phyloP scores from a whole-genome alignment of 2,797 vertebrate genomes.

The Chelon labrosus region DNA sequence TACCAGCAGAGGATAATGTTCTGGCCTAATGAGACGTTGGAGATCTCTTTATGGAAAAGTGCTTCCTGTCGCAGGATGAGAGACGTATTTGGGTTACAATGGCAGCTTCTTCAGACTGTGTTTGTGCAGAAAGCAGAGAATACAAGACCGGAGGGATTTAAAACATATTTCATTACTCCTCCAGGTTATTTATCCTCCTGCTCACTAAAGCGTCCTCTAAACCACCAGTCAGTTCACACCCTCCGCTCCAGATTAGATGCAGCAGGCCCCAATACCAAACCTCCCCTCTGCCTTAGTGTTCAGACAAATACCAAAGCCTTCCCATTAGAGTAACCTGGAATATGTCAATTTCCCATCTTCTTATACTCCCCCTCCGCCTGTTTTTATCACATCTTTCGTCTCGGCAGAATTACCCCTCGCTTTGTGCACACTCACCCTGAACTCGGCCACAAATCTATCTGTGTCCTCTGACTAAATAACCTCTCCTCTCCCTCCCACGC shows the following conservation, averaged over 20 bases:
- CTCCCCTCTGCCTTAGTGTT: constrained; percentile 35
- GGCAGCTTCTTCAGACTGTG: constrained; percentile 40
- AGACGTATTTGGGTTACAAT: constrained; percentile 73
- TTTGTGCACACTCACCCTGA: constrained; percentile 69
- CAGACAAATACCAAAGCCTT: constrained; percentile 28
- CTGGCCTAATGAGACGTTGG: constrained; percentile 65
- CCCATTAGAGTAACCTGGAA: constrained; percentile 54
- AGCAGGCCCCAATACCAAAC: constrained; percentile 40
- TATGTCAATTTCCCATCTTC: constrained; percentile 60
- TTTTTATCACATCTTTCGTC: constrained; percentile 52
- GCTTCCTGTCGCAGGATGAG: constrained; percentile 68
- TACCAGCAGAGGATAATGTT: constrained; percentile 63
- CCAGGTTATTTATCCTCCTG: constrained; percentile 64
- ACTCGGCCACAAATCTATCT: constrained; percentile 73
- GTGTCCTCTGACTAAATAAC: constrained; percentile 71
- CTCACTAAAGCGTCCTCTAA: constrained; percentile 35
- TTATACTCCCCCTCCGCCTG: constrained; percentile 43
- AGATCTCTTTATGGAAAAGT: constrained; percentile 67
- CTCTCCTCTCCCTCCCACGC: constrained; percentile 63
- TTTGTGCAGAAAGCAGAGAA: constrained; percentile 48
- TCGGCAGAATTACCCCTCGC: constrained; percentile 44
- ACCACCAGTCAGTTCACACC: constrained; percentile 55
- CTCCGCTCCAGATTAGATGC: constrained; percentile 49
- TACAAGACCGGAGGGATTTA: constrained; percentile 62
- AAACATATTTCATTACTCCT: constrained; percentile 58